Percentiles rank a stretch among this genome's conserved stretches.
phyloP scores from a whole-genome alignment of 2,113 vertebrate species.

The Malaclemys terrapin region DNA sequence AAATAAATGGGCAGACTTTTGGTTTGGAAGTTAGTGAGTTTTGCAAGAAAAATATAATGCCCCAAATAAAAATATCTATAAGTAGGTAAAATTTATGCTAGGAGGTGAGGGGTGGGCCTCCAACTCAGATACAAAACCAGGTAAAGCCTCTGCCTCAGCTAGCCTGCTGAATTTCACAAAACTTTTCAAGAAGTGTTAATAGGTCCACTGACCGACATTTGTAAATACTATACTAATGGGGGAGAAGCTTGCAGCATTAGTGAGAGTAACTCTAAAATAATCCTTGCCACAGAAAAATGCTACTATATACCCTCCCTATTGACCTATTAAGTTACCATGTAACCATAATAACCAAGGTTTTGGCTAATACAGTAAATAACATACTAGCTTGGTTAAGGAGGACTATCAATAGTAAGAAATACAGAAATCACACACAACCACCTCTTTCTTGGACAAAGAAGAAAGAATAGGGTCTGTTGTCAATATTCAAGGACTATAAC shows the following conservation, averaged over 20 bases:
- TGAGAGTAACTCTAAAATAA: not conserved
- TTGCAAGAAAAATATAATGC: not conserved
- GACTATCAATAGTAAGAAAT: not conserved
- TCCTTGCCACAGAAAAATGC: not conserved
- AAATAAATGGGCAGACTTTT: not conserved
- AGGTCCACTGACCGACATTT: not conserved
- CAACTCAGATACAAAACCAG: not conserved
- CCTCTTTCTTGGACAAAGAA: not conserved
- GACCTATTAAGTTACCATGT: not conserved
- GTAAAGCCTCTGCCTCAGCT: not conserved
- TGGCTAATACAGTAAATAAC: not conserved
- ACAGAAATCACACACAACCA: not conserved
- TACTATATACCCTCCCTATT: not conserved
- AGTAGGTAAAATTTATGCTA: not conserved
- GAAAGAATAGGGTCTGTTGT: not conserved
- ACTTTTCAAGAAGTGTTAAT: not conserved
- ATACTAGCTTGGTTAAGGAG: not conserved
- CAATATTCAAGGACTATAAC: not conserved
- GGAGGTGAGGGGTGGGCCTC: not conserved
- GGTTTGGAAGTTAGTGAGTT: not conserved
- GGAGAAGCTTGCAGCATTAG: not conserved
- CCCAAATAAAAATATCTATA: not conserved
- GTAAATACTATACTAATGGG: not conserved
- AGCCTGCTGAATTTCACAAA: not conserved
- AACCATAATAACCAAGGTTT: not conserved